Base-by-base conservation (phyloP, 1,140 invertebrate species). In the Neodiprion fabricii region DNA sequence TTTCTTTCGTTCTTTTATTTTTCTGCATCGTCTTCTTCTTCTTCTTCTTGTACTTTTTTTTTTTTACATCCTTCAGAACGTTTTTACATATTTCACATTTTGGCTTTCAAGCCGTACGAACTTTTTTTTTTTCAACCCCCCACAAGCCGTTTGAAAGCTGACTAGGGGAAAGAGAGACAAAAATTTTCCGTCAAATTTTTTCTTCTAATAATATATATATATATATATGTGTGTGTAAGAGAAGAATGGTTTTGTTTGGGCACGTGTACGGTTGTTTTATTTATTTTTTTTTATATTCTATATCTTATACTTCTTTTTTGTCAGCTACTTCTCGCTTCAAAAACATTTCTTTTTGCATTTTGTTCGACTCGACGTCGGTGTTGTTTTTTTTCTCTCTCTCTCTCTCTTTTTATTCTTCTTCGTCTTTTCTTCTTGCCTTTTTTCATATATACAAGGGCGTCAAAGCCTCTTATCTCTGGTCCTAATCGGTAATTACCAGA, bases 381-480 rank as follows among this genome's bases (percentile, higher is more conserved):
- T 40, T 40, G 28, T 11, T 61, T 61, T n/a, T 8, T 61, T 61
- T 61, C 4, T 61, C 9, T 61, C 11, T 61, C n/a, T 61, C 3
- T 61, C n/a, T 11, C 53, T 61, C 53, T 61, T 61, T 17, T 17
- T 17, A 17, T 17, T 61, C 5, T 0, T 61, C n/a, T 61, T 40
- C 5, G 1, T 61, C 53, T 61, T 17, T 61, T 12, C 53, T 61
- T 61, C n/a, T 61, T 61, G 9, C 53, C 5, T 61, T 61, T 61
- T 61, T 61, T 17, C n/a, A 14, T 61, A 61, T 61, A 40, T 40
- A 40, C n/a, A 14, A 14, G 11, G 11, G 11, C 53, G 11, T 61
- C 53, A 61, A 61, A 61, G 53, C 53, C n/a, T 17, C 53, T 61
- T 61, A 61, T 61, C 53, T 61, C 53, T 61, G 11, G 53, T 61